Conservation (phyloP, 1,140 invertebrate species). For the Patella vulgata region DNA sequence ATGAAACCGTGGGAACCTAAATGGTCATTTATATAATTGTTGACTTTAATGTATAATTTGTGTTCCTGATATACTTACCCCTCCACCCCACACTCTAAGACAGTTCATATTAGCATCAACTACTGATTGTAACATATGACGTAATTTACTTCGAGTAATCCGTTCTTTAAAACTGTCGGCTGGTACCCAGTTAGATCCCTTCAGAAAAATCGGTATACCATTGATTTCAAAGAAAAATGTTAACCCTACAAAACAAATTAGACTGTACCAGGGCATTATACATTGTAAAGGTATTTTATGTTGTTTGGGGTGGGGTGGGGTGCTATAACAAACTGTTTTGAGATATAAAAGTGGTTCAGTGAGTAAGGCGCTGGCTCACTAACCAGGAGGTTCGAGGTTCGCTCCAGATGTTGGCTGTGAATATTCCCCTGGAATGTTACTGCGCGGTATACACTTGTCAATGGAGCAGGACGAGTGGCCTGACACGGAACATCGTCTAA, state of each 20-base stretch:
- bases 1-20: too few species aligned
- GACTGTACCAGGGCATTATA: background rate
- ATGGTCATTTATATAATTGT: too few species aligned
- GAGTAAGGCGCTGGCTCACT: too few species aligned
- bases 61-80: too few species aligned
- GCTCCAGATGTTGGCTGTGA: too few species aligned
- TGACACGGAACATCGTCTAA: too few species aligned
- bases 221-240: constrained; percentile 91
- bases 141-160: constrained; percentile 66
- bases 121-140: constrained; percentile 74
- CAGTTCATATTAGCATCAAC: constrained; percentile 88
- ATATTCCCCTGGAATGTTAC: too few species aligned
- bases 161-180: constrained; percentile 83
- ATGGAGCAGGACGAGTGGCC: too few species aligned
- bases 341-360: too few species aligned
- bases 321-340: background rate
- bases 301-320: background rate
- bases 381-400: too few species aligned
- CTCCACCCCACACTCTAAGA: constrained; percentile 97
- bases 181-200: constrained; percentile 94
- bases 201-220: constrained; percentile 86
- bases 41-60: too few species aligned
- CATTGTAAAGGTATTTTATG: background rate
- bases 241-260: constrained; percentile 70
- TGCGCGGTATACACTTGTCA: too few species aligned